These are phyloP conservation scores for Tamias sibiricus DNA, from an alignment of 2,113 vertebrate genomes.

Conservation along the genomic window DNA sequence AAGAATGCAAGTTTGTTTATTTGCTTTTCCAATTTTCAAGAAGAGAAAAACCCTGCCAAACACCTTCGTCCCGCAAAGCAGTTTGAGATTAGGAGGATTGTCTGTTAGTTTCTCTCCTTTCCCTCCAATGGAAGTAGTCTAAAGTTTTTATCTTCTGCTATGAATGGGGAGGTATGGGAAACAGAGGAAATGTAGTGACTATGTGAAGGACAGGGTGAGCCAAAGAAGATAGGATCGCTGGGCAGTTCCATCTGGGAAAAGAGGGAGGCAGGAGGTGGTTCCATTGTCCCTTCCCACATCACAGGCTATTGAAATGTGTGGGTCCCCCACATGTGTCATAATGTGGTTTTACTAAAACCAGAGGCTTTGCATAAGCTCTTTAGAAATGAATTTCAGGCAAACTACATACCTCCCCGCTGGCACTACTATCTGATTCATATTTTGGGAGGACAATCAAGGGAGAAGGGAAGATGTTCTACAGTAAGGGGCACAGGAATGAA, in stretches of 20 bases:
- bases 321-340: not conserved
- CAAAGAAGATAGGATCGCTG: not conserved
- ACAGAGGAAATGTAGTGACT: not conserved
- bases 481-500: not conserved
- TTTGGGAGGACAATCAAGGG: not conserved
- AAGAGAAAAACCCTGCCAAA: not conserved
- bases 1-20: not conserved
- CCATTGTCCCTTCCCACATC: not conserved
- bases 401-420: not conserved
- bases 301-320: not conserved
- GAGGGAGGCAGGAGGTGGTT: no score
- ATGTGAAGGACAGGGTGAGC: not conserved
- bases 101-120: not conserved
- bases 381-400: not conserved
- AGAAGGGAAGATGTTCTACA: not conserved
- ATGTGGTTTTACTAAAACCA: not conserved
- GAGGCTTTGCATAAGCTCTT: not conserved
- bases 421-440: constrained; percentile 1
- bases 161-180: no score
- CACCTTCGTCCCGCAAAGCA: not conserved
- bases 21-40: constrained; percentile 40
- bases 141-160: not conserved
- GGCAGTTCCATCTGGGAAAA: not conserved
- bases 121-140: not conserved
- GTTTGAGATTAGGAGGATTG: not conserved